A percentile compares a stretch with the other conserved stretches of the same genome.
phyloP scores from a whole-genome alignment of 2,888 invertebrate genomes.

The Eristalis pertinax region DNA sequence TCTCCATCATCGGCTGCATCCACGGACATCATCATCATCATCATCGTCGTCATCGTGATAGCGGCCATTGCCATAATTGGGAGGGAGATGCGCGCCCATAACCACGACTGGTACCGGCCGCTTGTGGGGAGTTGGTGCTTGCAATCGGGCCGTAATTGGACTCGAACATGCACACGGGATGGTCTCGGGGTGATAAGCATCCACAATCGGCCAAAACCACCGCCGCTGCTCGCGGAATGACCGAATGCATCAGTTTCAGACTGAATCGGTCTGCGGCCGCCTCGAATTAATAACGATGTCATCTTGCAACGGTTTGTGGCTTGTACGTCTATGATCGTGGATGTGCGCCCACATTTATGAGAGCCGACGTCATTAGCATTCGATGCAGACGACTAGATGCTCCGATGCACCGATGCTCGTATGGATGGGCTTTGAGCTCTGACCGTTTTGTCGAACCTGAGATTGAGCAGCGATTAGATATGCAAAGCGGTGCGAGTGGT shows the following conservation, averaged over 20 bases:
- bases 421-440: not conserved
- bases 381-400: not conserved
- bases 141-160: conserved; percentile 54
- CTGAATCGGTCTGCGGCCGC: not conserved
- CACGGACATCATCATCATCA: not conserved
- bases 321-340: not conserved
- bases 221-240: not conserved
- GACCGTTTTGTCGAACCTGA: not conserved
- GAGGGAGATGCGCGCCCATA: not conserved
- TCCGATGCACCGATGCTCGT: not conserved
- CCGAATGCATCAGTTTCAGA: not conserved
- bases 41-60: not conserved
- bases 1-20: conserved; percentile 47
- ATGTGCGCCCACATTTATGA: not conserved
- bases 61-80: conserved; percentile 1
- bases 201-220: not conserved
- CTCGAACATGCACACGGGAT: conserved; percentile 41
- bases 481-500: not conserved
- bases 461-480: not conserved
- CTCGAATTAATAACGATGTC: conserved; percentile 2
- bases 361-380: not conserved
- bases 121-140: not conserved
- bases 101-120: not conserved
- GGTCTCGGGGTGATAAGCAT: not conserved
- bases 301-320: not conserved